Base-by-base conservation (phyloP, 2,888 invertebrate genomes). In the Hyposoter didymator region DNA sequence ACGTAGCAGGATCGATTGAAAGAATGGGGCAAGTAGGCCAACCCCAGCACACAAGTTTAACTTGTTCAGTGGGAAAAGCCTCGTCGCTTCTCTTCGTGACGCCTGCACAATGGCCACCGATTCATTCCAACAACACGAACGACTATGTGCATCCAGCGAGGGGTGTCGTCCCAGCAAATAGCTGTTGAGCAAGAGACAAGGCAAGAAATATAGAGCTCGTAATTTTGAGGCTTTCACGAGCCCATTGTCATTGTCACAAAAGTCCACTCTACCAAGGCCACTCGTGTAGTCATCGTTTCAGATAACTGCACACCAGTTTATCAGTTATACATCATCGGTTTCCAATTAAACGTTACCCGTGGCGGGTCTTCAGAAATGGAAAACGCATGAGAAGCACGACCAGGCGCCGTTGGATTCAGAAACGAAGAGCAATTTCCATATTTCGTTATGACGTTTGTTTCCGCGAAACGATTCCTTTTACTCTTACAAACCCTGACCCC, bases 91-190 rank as follows among this genome's bases (percentile, higher is more conserved):
- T 69, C 72, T 78, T 66, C 74, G 76, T 87, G 86, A 84, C 86
- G 84, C 87, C 81, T 79, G 19, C 76, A 86, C 86, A 86, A 88
- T 86, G 67, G 75, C 62, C 22, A 59, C 17, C 73, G 75, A 76
- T 80, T 49, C 76, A 73, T 78, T 69, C 75, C 67, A 78, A 76
- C 76, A 59, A 67, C 78, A 81, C 72, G 73, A 82, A 86, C 59
- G 80, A 78, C 47, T 69, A 80, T 66, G 79, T 55, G 22, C 70
- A 64, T 72, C 72, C 69, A 49, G 43, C 59, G 64, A 82, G 47
- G 79, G 70, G 75, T 78, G 75, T 78, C 59, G 74, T 82, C 52
- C 72, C 17, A 7, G 35, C 35, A 35, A 35, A 59, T 45, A 32
- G 45, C 3, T 17, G 14, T 28, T 32, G 72, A 70, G 45, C 39